A percentile compares a stretch with the other conserved stretches of the same genome.
These are phyloP conservation scores for Tapirus indicus DNA, from an alignment of 2,797 vertebrate species.

Conservation along the genomic window DNA sequence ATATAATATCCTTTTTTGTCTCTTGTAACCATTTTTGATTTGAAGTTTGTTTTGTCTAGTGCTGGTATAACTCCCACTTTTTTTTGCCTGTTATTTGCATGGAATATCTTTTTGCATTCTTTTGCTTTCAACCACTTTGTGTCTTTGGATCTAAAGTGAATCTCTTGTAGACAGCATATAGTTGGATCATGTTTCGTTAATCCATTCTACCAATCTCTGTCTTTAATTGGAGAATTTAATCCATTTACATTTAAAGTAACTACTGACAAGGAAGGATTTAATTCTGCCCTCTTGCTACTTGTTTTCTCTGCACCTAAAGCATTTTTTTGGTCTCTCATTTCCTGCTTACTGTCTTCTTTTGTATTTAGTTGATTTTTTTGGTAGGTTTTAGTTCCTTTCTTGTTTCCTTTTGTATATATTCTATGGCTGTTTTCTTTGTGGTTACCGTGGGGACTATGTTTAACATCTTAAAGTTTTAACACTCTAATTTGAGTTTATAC, in stretches of 20 bases:
- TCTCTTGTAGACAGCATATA: not conserved
- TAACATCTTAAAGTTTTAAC: not conserved
- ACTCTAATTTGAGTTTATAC: not conserved
- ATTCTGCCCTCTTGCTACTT: not conserved
- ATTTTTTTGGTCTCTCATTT: not conserved
- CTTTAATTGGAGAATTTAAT: not conserved
- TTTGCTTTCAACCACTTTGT: not conserved
- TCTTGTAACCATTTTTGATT: not conserved
- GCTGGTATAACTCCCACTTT: not conserved
- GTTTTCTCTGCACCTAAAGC: not conserved
- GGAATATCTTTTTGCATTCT: not conserved
- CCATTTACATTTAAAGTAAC: not conserved
- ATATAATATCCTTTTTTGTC: not conserved
- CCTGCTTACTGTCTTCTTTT: not conserved
- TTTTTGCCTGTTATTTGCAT: not conserved
- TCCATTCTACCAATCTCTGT: not conserved
- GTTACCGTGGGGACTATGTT: not conserved
- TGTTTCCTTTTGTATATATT: not conserved
- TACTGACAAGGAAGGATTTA: not conserved
- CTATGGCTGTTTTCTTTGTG: not conserved
- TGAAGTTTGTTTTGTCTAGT: not conserved
- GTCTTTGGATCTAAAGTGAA: not conserved
- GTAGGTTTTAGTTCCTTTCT: not conserved
- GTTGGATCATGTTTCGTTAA: not conserved
- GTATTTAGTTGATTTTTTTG: not conserved